Evolutionary conservation across 2,888 invertebrate species (phyloP), one percentile per base, ranked within the genome.

Genomic region (Dicyrtomina minuta): DNA sequence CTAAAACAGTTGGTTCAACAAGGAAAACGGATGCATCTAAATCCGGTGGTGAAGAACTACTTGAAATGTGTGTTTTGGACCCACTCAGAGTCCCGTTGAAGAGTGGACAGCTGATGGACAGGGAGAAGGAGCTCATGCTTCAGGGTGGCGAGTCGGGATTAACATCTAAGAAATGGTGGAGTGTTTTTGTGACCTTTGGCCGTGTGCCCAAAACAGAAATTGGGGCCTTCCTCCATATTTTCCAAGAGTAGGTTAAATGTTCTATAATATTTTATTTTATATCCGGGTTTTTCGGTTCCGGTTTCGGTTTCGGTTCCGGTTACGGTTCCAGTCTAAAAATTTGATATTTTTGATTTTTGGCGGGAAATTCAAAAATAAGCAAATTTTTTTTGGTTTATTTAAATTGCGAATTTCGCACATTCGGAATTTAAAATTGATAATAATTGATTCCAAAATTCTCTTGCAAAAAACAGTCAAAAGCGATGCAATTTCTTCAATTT

Each of bases 181-280:
- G 39, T 12, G 64, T 66, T 12, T 51, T 73, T 1, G 5, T 73
- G 12, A 72, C 73, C 1, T 71, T 71, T 58, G 73, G 73, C 26
- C 67, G 71, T 27, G 68, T 72, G 20, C 72, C 76, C 1, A 73
- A 74, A 53, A 73, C 74, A 33, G 76, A 76, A 55, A 77, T 77
- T 76, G 77, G 77, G 13, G 33, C 75, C 5, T 53, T 76, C 33
- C 58, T 66, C 24, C 77, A 77, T 33, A 66, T 77, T 43, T 69
- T 67, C 17, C 77, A 76, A 68, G 77, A 77, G 73, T 72, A 65
- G 44, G 65, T 53, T n/a, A n/a, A n/a, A n/a, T n/a, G n/a, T n/a
- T n/a, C n/a, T n/a, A n/a, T n/a, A n/a, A n/a, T n/a, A n/a, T n/a
- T n/a, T n/a, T n/a, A n/a, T 22, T 39, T 61, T 53, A 49, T n/a